These are phyloP conservation scores for Poecilia wingei DNA, from an alignment of 2,797 vertebrate species.

Conservation along the genomic window DNA sequence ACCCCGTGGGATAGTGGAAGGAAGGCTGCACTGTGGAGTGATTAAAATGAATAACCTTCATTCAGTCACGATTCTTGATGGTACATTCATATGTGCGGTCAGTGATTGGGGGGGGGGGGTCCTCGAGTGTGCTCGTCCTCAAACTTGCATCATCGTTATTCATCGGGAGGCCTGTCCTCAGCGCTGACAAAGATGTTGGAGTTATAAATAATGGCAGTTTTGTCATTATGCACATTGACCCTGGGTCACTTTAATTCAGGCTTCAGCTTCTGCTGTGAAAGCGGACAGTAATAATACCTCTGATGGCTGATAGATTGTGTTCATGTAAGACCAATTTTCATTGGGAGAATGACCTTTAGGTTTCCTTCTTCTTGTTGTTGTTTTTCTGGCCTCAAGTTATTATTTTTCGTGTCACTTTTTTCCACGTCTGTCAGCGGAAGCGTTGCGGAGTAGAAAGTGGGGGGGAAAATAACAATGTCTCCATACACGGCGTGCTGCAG, in stretches of 20 bases:
- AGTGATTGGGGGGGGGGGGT: conserved; percentile 11
- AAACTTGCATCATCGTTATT: conserved; percentile 58
- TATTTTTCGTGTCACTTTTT: conserved; percentile 52
- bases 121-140: conserved; percentile 35
- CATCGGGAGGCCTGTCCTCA: conserved; percentile 55
- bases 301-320: conserved; percentile 65
- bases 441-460: conserved; percentile 57
- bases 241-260: conserved; percentile 58
- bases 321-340: conserved; percentile 58
- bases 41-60: conserved; percentile 80
- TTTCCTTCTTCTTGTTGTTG: conserved; percentile 33
- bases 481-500: conserved; percentile 34
- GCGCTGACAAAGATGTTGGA: conserved; percentile 43
- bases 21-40: conserved; percentile 70
- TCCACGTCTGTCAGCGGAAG: conserved; percentile 66
- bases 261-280: conserved; percentile 29
- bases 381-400: conserved; percentile 52
- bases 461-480: conserved; percentile 71
- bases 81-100: conserved; percentile 38
- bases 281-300: conserved; percentile 42
- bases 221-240: conserved; percentile 52
- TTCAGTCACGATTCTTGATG: conserved; percentile 70
- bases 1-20: conserved; percentile 66
- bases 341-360: conserved; percentile 65
- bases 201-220: conserved; percentile 58